Percentiles rank a stretch among this genome's conserved stretches.
These are phyloP conservation scores for Drosophila nr. fundita DNA, from an alignment of 2,888 invertebrate genomes.

Conservation along the genomic window DNA sequence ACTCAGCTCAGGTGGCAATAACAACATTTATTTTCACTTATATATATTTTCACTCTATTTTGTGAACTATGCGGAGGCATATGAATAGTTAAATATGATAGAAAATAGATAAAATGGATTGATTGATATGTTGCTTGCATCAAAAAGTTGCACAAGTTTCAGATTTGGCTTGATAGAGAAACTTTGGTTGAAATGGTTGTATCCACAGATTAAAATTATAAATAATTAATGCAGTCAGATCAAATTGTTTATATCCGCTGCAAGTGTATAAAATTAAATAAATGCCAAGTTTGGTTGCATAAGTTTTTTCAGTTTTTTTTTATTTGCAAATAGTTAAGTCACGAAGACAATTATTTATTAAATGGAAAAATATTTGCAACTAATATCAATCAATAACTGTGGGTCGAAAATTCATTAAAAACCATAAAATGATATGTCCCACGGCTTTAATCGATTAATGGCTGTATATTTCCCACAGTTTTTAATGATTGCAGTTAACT, in stretches of 20 bases:
- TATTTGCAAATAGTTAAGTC: neutral
- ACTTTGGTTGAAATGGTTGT: neutral
- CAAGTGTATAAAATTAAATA: neutral
- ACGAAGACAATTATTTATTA: neutral
- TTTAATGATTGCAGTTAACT: neutral
- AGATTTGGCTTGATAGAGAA: neutral
- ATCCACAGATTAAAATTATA: neutral
- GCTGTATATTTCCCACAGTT: neutral
- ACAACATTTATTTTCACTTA: constrained; percentile 5
- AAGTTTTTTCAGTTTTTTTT: neutral
- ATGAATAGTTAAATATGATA: neutral
- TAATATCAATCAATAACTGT: neutral
- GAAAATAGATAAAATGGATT: too few species aligned
- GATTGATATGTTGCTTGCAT: neutral
- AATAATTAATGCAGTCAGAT: neutral
- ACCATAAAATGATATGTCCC: neutral
- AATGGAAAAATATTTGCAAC: neutral
- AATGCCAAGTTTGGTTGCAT: neutral
- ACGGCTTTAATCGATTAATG: neutral
- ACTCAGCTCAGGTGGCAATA: constrained; percentile 42
- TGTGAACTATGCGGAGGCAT: neutral
- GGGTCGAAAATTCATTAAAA: neutral
- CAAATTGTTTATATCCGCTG: neutral
- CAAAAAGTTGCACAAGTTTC: neutral
- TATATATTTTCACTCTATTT: too few species aligned